Evolutionary conservation across 2,888 invertebrate genomes (phyloP), one percentile per base, ranked within the genome.

Genomic region (Loripinus fragilis): DNA sequence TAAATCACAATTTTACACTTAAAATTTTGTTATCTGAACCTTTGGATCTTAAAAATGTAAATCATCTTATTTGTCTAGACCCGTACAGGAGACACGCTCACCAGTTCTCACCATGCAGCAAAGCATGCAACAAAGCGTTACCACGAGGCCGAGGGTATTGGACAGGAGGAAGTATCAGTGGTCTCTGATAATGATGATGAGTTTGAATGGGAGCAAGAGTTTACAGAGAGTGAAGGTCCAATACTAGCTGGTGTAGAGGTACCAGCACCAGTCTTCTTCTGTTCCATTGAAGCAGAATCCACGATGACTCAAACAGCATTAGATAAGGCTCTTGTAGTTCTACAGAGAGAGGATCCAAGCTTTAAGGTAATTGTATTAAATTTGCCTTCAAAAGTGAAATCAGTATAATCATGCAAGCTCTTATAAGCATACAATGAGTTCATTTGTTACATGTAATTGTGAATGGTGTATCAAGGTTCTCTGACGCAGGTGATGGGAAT

Each of bases 241-340:
- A 60, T 60, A 33, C 17, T 60, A 33, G 60, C 60, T 86, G 96
- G 96, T 1, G 95, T 97, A 0, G 95, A 95, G 64, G 94, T 98
- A 77, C 98, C 98, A 0, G 97, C 98, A 90, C 98, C 99, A 0
- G 99, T 99, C 0, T 99, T 98, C 94, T 97, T 98, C 91, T 99
- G 99, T 93, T 97, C 98, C 0, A 96, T 99, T 83, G 99, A 99
- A 94, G 97, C 99, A 0, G 97, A 97, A 0, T 97, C 97, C 87
- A 91, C 96, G 87, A 95, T 96, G 0, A 95, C 95, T 78, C 97
- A 98, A 94, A 94, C 94, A 60, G 94, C 96, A 0, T 94, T 99
- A 89, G 98, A 99, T 86, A 94, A 94, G 20, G 98, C 98, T 0
- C 94, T 99, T 33, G 94, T 94, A 5, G 96, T 97, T 92, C 94